phyloP scores from a whole-genome alignment of 2,888 invertebrate species.

The Cephonodes hylas region DNA sequence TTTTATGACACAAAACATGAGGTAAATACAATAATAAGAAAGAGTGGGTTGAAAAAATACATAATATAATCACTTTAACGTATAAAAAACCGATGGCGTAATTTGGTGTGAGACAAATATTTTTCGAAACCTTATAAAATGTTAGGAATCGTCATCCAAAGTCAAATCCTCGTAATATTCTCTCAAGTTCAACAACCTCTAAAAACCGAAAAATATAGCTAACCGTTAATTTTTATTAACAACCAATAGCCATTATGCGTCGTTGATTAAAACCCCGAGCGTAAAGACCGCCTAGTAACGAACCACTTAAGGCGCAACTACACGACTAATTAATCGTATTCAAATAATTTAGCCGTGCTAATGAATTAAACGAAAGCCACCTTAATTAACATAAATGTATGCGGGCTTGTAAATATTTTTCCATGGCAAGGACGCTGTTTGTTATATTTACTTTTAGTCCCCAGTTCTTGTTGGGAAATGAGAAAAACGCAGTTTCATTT shows the following conservation, averaged over 20 bases:
- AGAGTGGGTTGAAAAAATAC: no score
- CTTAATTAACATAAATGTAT: constrained; percentile 26
- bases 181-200: neutral
- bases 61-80: no score
- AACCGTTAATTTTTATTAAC: constrained; percentile 6
- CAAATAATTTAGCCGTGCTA: constrained; percentile 25
- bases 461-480: neutral
- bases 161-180: no score
- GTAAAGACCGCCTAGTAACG: neutral
- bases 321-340: constrained; percentile 36
- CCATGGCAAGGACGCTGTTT: neutral
- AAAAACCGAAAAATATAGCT: neutral
- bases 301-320: constrained; percentile 18
- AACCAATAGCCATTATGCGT: constrained; percentile 1
- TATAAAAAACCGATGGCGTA: no score
- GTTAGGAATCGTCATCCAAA: no score
- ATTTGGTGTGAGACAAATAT: no score
- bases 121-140: no score
- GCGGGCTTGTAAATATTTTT: constrained; percentile 1
- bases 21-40: no score
- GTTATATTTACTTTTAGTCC: neutral
- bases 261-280: neutral
- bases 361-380: constrained; percentile 21
- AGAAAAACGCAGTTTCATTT: no score
- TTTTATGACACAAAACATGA: no score